Evolutionary conservation across 2,888 invertebrate genomes (phyloP).

Genomic region (Pristionchus exspectatus): DNA sequence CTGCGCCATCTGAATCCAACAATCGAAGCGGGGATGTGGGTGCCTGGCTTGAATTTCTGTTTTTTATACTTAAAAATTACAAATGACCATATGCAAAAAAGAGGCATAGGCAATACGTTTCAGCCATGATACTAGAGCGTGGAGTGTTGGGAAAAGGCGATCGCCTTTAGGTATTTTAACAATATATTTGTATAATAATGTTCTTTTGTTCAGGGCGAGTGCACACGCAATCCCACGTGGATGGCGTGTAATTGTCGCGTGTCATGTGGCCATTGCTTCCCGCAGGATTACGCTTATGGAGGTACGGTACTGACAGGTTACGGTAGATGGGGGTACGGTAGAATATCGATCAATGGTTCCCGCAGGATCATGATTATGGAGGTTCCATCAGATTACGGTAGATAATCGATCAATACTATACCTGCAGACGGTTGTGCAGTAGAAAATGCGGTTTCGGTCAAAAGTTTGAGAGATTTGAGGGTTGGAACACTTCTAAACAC

Average conservation of each 20-base stretch:
- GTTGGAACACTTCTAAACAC: no score
- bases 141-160: neutral
- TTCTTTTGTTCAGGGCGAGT: conserved; percentile 58
- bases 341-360: no score
- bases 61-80: no score
- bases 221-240: conserved; percentile 68
- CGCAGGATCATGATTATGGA: neutral
- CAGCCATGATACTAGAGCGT: neutral
- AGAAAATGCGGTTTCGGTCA: no score
- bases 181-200: neutral
- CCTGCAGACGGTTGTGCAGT: no score
- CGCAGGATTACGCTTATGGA: conserved; percentile 74
- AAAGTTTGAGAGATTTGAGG: no score
- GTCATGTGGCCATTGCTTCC: conserved; percentile 75
- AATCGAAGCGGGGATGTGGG: no score
- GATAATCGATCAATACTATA: neutral
- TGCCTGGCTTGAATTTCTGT: no score
- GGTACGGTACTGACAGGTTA: conserved; percentile 50
- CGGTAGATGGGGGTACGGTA: neutral
- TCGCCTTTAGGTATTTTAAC: no score
- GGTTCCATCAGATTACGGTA: neutral
- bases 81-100: neutral
- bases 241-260: conserved; percentile 78
- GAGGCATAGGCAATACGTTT: neutral
- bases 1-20: conserved; percentile 36